Evolutionary conservation across 1,140 invertebrate genomes (phyloP), one percentile per base, ranked within the genome.

Genomic region (Aphidius gifuensis): DNA sequence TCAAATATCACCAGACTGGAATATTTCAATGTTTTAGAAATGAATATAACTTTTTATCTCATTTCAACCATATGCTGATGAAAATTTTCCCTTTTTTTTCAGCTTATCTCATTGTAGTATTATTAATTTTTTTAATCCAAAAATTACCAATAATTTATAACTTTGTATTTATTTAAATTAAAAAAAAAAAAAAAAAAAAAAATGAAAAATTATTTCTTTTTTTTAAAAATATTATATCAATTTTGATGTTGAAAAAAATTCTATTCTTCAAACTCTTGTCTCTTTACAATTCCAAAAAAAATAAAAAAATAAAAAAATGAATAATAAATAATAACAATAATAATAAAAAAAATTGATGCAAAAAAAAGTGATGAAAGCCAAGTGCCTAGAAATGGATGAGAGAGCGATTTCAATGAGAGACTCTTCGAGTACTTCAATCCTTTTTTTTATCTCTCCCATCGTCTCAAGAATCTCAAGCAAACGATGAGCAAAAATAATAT

Each of bases 391-490:
- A 47, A 60, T 38, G 48, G 58, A 50, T 60, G 39, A 60, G 48
- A 32, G 16, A 49, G 49, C 48, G 58, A 60, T 60, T 60, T 51
- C 23, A 16, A 51, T 11, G 58, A 49, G 46, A 60, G 39, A 56
- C 40, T 21, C 58, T 11, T 60, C 58, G 58, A 44, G 42, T 47
- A 45, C 40, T 40, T 39, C 32, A 53, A 23, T 39, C 51, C 11
- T 39, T 39, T 5, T 11, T 9, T n/a, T 53, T 53, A 32, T 39
- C 32, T 53, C 32, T 11, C 5, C 23, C 6, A 47, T n/a, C 48
- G 38, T 53, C 43, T 60, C 42, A 53, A 53, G 38, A 38, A 60
- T 53, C 59, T 60, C 59, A 60, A 32, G 59, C 58, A 50, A 8
- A 42, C 47, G 46, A 48, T 42, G 32, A 53, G 45, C 47, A 48